Conservation (phyloP, 2,888 invertebrate genomes). For the Portevinia maculata region DNA sequence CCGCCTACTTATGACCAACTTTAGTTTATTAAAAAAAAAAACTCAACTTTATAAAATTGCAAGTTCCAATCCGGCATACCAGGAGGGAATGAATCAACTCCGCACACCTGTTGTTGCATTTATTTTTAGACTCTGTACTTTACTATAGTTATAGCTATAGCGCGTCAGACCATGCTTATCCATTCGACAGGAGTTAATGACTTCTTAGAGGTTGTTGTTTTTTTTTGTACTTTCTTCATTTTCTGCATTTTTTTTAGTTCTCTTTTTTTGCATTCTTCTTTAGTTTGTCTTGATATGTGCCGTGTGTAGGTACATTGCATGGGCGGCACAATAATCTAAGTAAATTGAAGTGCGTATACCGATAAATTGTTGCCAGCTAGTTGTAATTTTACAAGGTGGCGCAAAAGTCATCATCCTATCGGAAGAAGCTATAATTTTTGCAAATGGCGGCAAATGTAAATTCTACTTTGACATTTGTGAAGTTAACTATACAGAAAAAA, state of each 20-base stretch:
- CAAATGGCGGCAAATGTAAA: too few relatives aligned
- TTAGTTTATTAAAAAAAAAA: conserved; percentile 37
- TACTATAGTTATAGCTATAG: conserved; percentile 12
- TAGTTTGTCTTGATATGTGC: conserved; percentile 43
- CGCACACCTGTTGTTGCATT: conserved; percentile 70
- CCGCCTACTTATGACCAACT: conserved; percentile 47
- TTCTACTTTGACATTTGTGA: too few relatives aligned
- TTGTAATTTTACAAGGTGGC: conserved; percentile 67
- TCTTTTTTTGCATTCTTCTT: conserved; percentile 46
- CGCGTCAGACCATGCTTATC: conserved; percentile 56
- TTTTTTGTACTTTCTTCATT: conserved; percentile 11
- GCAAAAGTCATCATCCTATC: too few relatives aligned
- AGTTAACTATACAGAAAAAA: too few relatives aligned
- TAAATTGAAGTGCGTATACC: conserved; percentile 62
- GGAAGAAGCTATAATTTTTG: too few relatives aligned
- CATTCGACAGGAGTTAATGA: conserved; percentile 64
- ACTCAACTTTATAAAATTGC: conserved; percentile 37
- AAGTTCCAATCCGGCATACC: conserved; percentile 11
- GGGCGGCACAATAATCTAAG: conserved; percentile 30
- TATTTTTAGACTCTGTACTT: conserved; percentile 62
- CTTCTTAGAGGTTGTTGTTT: conserved; percentile 49
- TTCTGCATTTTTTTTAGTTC: conserved; percentile 15
- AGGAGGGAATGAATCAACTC: conserved; percentile 56
- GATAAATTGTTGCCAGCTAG: conserved; percentile 67
- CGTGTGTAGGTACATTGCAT: conserved; percentile 28